A percentile compares a stretch with the other conserved stretches of the same genome.
Conservation (phyloP, 1,140 invertebrate species). For the Brachionus rotundiformis region DNA sequence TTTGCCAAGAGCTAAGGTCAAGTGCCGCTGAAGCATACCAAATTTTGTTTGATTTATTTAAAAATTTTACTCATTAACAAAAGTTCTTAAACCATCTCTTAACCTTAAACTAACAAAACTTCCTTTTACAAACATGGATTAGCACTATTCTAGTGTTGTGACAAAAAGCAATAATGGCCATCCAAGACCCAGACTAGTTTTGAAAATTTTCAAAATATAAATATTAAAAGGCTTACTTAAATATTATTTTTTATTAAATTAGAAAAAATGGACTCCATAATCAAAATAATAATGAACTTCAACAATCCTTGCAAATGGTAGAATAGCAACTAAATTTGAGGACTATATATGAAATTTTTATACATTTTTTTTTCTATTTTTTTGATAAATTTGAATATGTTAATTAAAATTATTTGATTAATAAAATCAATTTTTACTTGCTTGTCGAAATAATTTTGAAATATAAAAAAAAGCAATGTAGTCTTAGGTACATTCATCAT, state of each 20-base stretch:
- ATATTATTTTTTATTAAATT: background rate
- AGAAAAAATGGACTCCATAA: background rate
- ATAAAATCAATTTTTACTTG: conserved; percentile 37
- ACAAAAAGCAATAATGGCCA: background rate
- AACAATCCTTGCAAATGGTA: background rate
- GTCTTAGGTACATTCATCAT: conserved; percentile 5
- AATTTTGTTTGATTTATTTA: background rate
- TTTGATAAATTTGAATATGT: conserved; percentile 42
- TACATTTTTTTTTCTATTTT: too few species aligned
- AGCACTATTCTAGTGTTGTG: background rate
- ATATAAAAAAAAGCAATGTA: conserved; percentile 14
- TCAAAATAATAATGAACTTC: background rate
- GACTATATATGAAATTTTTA: background rate
- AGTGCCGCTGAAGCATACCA: background rate
- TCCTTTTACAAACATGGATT: background rate
- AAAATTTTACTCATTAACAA: too few species aligned
- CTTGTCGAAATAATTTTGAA: conserved; percentile 26
- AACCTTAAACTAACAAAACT: background rate
- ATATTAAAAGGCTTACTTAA: background rate
- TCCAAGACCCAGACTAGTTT: background rate
- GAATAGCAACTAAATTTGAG: background rate
- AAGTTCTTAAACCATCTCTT: too few species aligned
- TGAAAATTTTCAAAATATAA: background rate
- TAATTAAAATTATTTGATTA: conserved; percentile 43
- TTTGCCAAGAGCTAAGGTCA: background rate